Base-by-base conservation (phyloP, 1,140 invertebrate species). In the Vanessa tameamea region DNA sequence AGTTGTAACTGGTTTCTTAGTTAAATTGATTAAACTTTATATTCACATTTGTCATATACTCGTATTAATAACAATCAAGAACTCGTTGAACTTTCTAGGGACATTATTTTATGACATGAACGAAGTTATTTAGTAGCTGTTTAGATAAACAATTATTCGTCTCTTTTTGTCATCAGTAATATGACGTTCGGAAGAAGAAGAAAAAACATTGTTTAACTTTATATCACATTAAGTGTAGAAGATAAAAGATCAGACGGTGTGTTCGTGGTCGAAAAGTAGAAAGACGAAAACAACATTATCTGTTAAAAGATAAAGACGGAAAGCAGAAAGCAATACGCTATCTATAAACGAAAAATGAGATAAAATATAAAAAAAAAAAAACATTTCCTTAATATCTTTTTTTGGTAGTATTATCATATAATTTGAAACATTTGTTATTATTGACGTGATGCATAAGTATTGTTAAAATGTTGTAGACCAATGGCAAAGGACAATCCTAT, bases 181-280 rank as follows among this genome's bases (percentile, higher is more conserved):
- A 9, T 9, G 37, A 43, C 9, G 9, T 43, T 6, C 37, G 57
- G 31, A 59, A 48, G 11, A 47, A 57, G 51, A 72, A 48, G 16
- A n/a, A 43, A 66, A 12, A n/a, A 48, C 51, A 47, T 43, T 72
- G 43, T 59, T 15, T 65, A 20, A 63, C 23, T 31, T 55, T 14
- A 16, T 68, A 55, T 68, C 37, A 57, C 51, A 68, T 68, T 23
- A 55, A 68, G 23, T 57, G 16, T 37, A 57, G 16, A 47, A 26
- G 66, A 68, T 68, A 68, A 68, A 53, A 68, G 53, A 68, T 68
- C 66, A 68, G 31, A 68, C 37, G 53, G 43, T 47, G 53, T 57
- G 20, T 68, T 57, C 66, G 23, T 68, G 53, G 16, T 68, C 66
- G 59, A 12, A 6, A 61, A 15, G 57, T 26, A 23, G 9, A 55